These are phyloP conservation scores for Malthinus seriepunctatus DNA, from an alignment of 2,888 invertebrate genomes.

Conservation along the genomic window DNA sequence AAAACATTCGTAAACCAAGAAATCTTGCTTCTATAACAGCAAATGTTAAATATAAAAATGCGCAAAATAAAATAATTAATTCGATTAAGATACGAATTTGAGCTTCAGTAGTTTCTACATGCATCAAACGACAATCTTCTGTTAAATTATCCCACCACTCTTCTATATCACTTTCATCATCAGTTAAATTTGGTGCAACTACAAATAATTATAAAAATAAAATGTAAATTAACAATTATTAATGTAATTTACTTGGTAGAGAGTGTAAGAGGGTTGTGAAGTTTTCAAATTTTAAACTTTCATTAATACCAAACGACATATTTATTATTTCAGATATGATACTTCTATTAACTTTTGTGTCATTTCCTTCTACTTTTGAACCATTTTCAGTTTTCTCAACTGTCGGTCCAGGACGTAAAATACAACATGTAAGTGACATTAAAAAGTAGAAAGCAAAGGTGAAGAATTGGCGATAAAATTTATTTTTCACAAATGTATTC, in stretches of 20 bases:
- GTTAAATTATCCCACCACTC: constrained; percentile 75
- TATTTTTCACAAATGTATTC: constrained; percentile 94
- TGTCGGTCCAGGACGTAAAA: constrained; percentile 82
- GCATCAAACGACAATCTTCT: constrained; percentile 73
- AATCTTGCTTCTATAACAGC: constrained; percentile 88
- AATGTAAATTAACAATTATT: neutral
- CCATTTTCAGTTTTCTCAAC: constrained; percentile 39
- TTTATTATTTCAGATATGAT: constrained; percentile 13
- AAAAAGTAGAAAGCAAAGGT: constrained; percentile 90
- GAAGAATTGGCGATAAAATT: constrained; percentile 91
- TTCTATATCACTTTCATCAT: constrained; percentile 60
- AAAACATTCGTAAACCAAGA: constrained; percentile 90
- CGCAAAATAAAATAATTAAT: constrained; percentile 77
- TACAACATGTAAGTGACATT: constrained; percentile 85
- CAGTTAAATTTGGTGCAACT: constrained; percentile 18
- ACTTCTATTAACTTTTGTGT: constrained; percentile 5
- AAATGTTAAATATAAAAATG: constrained; percentile 80
- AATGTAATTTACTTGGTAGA: constrained; percentile 4
- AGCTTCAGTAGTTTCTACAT: constrained; percentile 62
- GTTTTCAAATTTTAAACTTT: constrained; percentile 11
- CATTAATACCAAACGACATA: constrained; percentile 15
- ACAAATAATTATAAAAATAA: neutral
- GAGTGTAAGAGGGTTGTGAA: constrained; percentile 3
- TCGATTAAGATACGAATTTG: constrained; percentile 78
- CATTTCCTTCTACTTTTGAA: constrained; percentile 37